Percentiles rank a stretch among this genome's conserved stretches.
Conservation (phyloP, 2,888 invertebrate genomes). For the Apeira syringaria region DNA sequence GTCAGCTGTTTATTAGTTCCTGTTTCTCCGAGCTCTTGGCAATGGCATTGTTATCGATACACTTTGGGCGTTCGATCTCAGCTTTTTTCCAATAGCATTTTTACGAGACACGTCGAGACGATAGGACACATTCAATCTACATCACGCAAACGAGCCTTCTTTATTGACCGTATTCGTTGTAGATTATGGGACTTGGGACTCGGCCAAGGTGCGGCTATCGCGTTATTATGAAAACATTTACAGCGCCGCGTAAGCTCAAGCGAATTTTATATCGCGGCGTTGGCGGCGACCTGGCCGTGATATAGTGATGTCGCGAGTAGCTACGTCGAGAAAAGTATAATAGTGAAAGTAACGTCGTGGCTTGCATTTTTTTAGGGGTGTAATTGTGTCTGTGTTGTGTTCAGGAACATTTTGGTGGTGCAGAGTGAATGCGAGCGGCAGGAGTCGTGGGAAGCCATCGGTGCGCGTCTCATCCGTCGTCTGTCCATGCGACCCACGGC, state of each 20-base stretch:
- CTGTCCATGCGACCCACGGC: conserved; percentile 98
- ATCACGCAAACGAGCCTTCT: too few relatives aligned
- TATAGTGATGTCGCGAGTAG: conserved; percentile 40
- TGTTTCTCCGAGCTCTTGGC: conserved; percentile 67
- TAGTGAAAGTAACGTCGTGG: conserved; percentile 51
- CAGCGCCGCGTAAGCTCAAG: conserved; percentile 53
- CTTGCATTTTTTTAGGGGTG: neutral
- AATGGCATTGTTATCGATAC: conserved; percentile 60
- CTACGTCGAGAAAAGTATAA: too few relatives aligned
- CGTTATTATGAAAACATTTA: conserved; percentile 70
- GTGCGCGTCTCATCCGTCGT: conserved; percentile 95
- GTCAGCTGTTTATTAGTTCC: conserved; percentile 66
- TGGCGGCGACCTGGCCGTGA: conserved; percentile 47
- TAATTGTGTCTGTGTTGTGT: conserved; percentile 36
- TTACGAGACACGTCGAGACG: neutral
- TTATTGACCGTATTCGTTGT: conserved; percentile 51
- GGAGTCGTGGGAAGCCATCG: conserved; percentile 96
- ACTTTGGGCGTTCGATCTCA: conserved; percentile 27
- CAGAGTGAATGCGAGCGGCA: conserved; percentile 96
- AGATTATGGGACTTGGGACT: conserved; percentile 57
- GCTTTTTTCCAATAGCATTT: conserved; percentile 3
- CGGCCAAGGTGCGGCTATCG: conserved; percentile 65
- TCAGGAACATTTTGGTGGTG: conserved; percentile 94
- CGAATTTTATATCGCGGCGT: conserved; percentile 59
- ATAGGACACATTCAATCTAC: too few relatives aligned